These are phyloP conservation scores for Phylloscopus whistleri DNA, from an alignment of 2,113 vertebrate species.

Conservation along the genomic window DNA sequence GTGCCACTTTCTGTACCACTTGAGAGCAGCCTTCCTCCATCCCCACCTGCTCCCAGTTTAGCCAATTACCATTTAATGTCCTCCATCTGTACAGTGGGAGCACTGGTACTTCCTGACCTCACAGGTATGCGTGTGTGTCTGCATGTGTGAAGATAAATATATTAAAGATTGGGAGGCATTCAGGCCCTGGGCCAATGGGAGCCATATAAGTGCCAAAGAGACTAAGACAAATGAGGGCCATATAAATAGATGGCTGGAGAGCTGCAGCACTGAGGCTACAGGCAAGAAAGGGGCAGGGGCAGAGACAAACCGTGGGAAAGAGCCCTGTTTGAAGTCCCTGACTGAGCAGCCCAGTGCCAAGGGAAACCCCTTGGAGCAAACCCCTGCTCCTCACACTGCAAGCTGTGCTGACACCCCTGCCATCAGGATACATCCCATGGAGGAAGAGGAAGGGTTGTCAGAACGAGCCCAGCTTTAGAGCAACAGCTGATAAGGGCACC, in stretches of 20 bases:
- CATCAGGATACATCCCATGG: not conserved
- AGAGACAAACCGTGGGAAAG: constrained; percentile 44
- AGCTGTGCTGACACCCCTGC: not conserved
- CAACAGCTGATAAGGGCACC: not conserved
- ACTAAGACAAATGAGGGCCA: constrained; percentile 58
- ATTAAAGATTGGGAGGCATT: constrained; percentile 48
- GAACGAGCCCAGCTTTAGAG: not conserved
- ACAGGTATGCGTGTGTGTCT: constrained; percentile 25
- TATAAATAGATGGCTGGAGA: constrained; percentile 52
- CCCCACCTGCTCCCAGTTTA: constrained; percentile 22
- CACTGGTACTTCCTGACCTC: constrained; percentile 32
- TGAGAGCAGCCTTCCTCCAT: not conserved
- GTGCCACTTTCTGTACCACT: not conserved
- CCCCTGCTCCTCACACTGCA: not conserved
- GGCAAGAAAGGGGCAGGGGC: constrained; percentile 7
- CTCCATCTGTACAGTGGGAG: constrained; percentile 20
- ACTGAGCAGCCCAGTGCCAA: not conserved
- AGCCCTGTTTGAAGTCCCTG: not conserved
- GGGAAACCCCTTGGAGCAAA: not conserved
- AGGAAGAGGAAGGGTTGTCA: not conserved
- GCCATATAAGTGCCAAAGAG: constrained; percentile 58
- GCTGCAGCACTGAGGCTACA: constrained; percentile 27
- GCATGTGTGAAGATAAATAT: constrained; percentile 63
- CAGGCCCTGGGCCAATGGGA: constrained; percentile 27
- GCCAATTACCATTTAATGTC: constrained; percentile 9